phyloP scores from a whole-genome alignment of 2,113 vertebrate genomes.

The Hipposideros armiger region DNA sequence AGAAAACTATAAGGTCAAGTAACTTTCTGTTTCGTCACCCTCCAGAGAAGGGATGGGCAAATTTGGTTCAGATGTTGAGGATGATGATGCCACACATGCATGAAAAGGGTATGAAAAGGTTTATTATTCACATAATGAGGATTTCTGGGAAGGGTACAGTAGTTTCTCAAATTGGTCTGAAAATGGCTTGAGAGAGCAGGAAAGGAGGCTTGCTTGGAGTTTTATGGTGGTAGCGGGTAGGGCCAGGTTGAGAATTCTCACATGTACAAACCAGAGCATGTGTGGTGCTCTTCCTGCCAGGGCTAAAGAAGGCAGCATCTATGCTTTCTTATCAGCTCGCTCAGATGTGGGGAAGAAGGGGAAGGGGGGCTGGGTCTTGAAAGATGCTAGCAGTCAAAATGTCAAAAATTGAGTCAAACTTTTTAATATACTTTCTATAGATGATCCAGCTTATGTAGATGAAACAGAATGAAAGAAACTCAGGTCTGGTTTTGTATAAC shows the following conservation, averaged over 20 bases:
- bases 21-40: neutral
- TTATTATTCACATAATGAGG: neutral
- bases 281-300: neutral
- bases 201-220: neutral
- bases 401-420: neutral
- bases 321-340: neutral
- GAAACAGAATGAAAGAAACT: conserved; percentile 40
- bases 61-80: conserved; percentile 15
- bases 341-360: neutral
- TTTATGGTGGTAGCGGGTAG: neutral
- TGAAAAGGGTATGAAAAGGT: neutral
- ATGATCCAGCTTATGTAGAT: neutral
- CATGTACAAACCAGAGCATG: neutral
- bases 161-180: neutral
- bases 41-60: neutral
- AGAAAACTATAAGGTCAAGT: conserved; percentile 2
- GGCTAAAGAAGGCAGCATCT: neutral
- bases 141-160: neutral
- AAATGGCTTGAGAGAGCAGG: conserved; percentile 1
- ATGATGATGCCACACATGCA: neutral
- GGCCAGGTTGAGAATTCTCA: neutral
- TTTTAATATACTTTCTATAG: neutral
- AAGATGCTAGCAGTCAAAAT: neutral
- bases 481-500: neutral
- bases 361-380: fast-evolving